Evolutionary conservation across 2,888 invertebrate species (phyloP), one percentile per base, ranked within the genome.

Genomic region (Prosapia bicincta): DNA sequence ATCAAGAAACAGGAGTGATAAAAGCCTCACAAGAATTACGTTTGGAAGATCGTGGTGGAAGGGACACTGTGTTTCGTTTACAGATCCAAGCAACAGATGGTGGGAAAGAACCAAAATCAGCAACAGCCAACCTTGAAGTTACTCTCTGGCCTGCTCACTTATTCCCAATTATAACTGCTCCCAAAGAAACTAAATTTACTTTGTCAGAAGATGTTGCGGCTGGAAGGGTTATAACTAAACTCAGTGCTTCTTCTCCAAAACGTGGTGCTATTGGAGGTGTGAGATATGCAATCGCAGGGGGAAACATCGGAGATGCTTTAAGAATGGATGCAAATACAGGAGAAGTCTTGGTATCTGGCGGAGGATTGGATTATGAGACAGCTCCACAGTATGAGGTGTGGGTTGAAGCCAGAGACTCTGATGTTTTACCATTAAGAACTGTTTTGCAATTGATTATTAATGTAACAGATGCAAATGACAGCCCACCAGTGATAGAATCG

Each of bases 381-480:
- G 89, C 93, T 78, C 91, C 92, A 13, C 88, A 91, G 69, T 97
- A 96, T 84, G 94, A 96, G 85, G 92, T 97, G 28, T 97, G 97
- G 97, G 90, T 97, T 77, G 96, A 96, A 87, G 96, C 96, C 0
- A 88, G 91, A 79, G 96, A 96, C 84, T 93, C 93, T 0, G 95
- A 95, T 83, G 89, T 89, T 72, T 94, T 95, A 0, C 91, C 93
- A 0, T 84, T 97, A 23, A 88, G 94, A 79, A 94, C 92, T 76
- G 94, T 94, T 28, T 89, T 93, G 69, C 90, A 93, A 83, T 86
- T 98, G 20, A 89, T 91, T 79, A 92, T 98, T n/a, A 94, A 93
- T 84, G 94, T 98, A 0, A 93, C 94, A 0, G 98, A 98, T 84
- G 91, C 93, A 5, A 98, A 98, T 84, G 98, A 98, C 83, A 97